phyloP scores from a whole-genome alignment of 2,113 vertebrate genomes.

The Scartelaos histophorus region DNA sequence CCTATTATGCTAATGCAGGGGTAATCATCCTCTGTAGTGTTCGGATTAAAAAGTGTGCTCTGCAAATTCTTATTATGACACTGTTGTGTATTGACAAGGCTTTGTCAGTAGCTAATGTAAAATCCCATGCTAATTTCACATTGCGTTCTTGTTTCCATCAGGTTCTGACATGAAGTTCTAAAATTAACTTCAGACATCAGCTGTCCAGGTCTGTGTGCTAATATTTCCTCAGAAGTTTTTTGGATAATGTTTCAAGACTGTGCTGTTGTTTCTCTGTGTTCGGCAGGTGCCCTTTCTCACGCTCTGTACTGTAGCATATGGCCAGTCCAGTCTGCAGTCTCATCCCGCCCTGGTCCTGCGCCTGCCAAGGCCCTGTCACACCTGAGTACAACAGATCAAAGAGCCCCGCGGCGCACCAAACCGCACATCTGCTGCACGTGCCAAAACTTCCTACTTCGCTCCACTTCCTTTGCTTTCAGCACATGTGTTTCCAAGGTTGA shows the following conservation, averaged over 20 bases:
- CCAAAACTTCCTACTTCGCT: constrained; percentile 62
- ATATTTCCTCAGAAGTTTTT: constrained; percentile 37
- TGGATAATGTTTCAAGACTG: constrained; percentile 40
- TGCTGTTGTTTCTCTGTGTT: constrained; percentile 36
- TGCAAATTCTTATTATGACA: constrained; percentile 39
- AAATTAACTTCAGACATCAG: constrained; percentile 17
- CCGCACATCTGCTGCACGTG: constrained; percentile 70
- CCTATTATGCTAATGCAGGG: constrained; percentile 61
- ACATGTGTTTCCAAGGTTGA: constrained; percentile 72
- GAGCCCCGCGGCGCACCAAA: constrained; percentile 59
- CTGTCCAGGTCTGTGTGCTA: constrained; percentile 16
- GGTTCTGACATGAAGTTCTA: constrained; percentile 19
- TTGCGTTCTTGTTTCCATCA: constrained; percentile 10
- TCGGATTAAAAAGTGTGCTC: constrained; percentile 53
- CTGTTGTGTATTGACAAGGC: constrained; percentile 22
- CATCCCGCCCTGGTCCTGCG: constrained; percentile 33
- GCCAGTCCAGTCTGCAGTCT: constrained; percentile 50
- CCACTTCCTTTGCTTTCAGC: constrained; percentile 58
- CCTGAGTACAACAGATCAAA: constrained; percentile 77
- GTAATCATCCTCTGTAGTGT: constrained; percentile 61
- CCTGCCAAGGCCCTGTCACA: constrained; percentile 73
- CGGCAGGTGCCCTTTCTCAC: constrained; percentile 75
- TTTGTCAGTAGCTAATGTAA: neutral
- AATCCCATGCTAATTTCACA: neutral
- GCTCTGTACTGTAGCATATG: constrained; percentile 65